These are phyloP conservation scores for Enteromius viviparus DNA, from an alignment of 2,797 vertebrate species.

Conservation along the genomic window DNA sequence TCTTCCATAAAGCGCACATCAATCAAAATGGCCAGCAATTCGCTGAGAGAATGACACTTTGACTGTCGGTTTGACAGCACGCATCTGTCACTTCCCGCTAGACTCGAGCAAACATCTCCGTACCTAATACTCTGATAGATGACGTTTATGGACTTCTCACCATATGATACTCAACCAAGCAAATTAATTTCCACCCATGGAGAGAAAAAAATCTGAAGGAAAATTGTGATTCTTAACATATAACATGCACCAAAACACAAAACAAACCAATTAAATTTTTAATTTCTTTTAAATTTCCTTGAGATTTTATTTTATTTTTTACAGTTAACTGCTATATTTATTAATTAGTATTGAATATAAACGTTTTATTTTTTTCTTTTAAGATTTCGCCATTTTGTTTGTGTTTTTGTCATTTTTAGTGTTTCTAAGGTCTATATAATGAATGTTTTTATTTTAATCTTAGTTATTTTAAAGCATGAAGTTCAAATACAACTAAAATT, in stretches of 20 bases:
- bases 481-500: not conserved
- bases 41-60: constrained; percentile 24
- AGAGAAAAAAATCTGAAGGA: not conserved
- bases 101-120: constrained; percentile 26
- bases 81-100: constrained; percentile 41
- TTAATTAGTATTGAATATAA: not conserved
- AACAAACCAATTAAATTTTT: not conserved
- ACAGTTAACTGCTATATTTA: not conserved
- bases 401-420: not conserved
- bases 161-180: constrained; percentile 1
- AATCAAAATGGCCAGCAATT: constrained; percentile 29
- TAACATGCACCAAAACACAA: not conserved
- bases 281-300: not conserved
- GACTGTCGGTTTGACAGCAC: constrained; percentile 43
- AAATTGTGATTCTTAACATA: not conserved
- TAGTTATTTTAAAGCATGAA: not conserved
- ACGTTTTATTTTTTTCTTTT: not conserved
- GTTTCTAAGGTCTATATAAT: not conserved
- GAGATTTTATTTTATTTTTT: not conserved
- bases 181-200: not conserved
- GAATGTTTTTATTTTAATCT: not conserved
- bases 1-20: constrained; percentile 40
- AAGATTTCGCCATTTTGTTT: not conserved
- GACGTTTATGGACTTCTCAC: constrained; percentile 26
- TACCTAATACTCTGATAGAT: constrained; percentile 37